Base-by-base conservation (phyloP, 2,113 vertebrate species). In the Ursus arctos region DNA sequence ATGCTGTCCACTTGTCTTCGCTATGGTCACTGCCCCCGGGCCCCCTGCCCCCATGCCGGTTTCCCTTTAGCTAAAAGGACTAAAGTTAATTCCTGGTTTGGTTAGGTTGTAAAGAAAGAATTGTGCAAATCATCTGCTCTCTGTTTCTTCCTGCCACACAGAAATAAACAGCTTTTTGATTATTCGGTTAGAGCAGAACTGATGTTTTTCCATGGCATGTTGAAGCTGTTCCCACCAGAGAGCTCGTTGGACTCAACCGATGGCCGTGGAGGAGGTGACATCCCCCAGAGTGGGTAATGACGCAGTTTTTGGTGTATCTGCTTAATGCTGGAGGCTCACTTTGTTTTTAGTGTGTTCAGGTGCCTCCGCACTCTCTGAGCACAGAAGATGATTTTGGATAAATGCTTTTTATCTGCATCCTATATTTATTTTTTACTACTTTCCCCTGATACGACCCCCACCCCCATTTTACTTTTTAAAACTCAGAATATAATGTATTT, bases 101-200 rank as follows among this genome's bases (percentile, higher is more conserved):
- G 36, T n/a, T 55, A 8, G 26, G 33, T 49, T 65, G 36, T 76
- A 33, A 77, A 86, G 77, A 51, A 92, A 77, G 92, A 55, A n/a
- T 82, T 11, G 79, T 82, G 81, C 9, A 21, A 19, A 72, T 92
- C 85, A 63, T 90, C 83, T 92, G 61, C 28, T 81, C 26, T 92
- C 7, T 65, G 15, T 47, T 69, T 97, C 43, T 91, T 24, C 4
- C 28, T 88, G 71, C 88, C 49, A 2, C 36, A 47, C 9, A 31
- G 83, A 82, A 96, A 79, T 87, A 91, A 96, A 67, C 61, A 57
- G 90, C 61, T n/a, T 93, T 95, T 76, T 57, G 51, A 47, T 91
- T 91, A 63, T 96, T 91, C 26, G 69, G 0, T 92, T 84, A 65
- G 19, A 83, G 67, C 71, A 33, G n/a, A 55, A 91, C 51, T 59